Evolutionary conservation across 2,797 vertebrate genomes (phyloP).

Genomic region (Muscicapa comitata): DNA sequence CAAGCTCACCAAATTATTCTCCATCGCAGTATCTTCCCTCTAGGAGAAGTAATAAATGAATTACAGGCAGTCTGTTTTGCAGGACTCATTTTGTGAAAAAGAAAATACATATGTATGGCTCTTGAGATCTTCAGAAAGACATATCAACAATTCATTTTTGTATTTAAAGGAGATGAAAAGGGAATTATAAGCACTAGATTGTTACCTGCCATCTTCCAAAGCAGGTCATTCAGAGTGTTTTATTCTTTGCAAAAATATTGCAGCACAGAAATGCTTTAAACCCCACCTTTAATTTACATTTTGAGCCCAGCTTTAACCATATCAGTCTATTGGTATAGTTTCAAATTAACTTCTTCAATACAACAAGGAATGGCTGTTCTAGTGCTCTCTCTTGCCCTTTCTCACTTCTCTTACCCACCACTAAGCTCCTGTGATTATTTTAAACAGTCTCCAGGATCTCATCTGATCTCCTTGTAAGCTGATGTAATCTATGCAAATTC

Average conservation of each 20-base stretch:
- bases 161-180: not conserved
- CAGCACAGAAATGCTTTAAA: not conserved
- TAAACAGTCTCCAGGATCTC: not conserved
- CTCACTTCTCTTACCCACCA: not conserved
- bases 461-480: not conserved
- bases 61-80: not conserved
- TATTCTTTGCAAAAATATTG: not conserved
- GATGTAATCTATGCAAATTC: not conserved
- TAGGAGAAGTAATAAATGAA: not conserved
- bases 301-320: not conserved
- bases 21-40: rapidly evolving
- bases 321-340: not conserved
- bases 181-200: not conserved
- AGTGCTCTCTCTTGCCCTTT: not conserved
- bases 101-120: not conserved
- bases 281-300: not conserved
- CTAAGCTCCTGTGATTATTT: not conserved
- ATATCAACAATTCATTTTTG: not conserved
- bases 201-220: not conserved
- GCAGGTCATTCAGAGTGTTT: not conserved
- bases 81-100: not conserved
- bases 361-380: not conserved
- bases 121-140: not conserved
- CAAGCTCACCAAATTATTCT: not conserved
- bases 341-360: not conserved